Conservation (phyloP, 2,113 vertebrate species). For the Hippoglossus stenolepis region DNA sequence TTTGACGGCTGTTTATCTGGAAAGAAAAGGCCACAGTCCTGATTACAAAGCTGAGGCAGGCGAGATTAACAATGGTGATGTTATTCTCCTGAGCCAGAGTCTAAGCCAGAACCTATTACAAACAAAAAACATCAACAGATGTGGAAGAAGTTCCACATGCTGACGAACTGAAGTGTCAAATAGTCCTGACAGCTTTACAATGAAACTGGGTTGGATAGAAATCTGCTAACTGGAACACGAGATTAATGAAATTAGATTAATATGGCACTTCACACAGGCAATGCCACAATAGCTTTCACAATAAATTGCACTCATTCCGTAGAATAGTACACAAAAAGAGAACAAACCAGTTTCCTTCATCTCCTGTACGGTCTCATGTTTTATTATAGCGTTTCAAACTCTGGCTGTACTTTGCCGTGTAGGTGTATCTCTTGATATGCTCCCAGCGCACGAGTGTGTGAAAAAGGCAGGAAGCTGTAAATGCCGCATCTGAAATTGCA, state of each 20-base stretch:
- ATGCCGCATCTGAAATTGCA: constrained; percentile 59
- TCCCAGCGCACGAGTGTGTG: background rate
- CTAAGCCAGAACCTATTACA: background rate
- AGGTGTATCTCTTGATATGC: constrained; percentile 12
- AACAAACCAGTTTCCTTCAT: background rate
- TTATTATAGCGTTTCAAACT: background rate
- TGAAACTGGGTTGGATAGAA: background rate
- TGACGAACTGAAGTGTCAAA: background rate
- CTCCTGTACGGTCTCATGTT: background rate
- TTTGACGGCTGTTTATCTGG: background rate
- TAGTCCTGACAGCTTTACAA: background rate
- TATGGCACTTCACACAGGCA: too few species aligned
- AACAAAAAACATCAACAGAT: too few species aligned
- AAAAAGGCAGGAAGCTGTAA: constrained; percentile 36
- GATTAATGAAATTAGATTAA: too few species aligned
- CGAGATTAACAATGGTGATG: background rate
- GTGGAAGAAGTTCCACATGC: background rate
- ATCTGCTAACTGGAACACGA: too few species aligned
- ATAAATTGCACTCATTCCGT: too few species aligned
- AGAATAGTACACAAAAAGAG: background rate
- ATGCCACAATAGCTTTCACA: too few species aligned
- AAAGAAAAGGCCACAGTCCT: background rate
- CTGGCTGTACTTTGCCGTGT: constrained; percentile 4
- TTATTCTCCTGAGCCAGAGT: too few species aligned
- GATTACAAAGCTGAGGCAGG: background rate